Evolutionary conservation across 2,797 vertebrate genomes (phyloP).

Genomic region (Galago senegalensis): DNA sequence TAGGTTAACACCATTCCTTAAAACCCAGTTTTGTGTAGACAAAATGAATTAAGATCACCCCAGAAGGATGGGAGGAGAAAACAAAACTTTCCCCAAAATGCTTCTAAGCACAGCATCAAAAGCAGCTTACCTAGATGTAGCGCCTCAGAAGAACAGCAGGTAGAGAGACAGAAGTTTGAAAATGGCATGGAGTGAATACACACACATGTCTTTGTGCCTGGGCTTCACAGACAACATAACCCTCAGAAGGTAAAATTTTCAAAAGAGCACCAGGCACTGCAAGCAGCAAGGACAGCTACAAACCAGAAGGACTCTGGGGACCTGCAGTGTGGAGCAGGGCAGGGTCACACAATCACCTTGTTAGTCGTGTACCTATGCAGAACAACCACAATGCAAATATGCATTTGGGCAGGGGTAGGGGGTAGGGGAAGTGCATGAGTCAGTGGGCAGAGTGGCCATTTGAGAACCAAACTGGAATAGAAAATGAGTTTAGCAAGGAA

Average conservation of each 20-base stretch:
- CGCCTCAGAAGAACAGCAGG: background rate
- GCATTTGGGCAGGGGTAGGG: too few relatives aligned
- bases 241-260: background rate
- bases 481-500: conserved; percentile 12
- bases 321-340: too few relatives aligned
- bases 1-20: background rate
- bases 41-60: background rate
- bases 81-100: background rate
- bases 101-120: background rate
- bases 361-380: background rate
- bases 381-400: background rate
- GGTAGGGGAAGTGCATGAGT: background rate
- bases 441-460: background rate
- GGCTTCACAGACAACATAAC: background rate
- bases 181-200: background rate
- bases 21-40: background rate
- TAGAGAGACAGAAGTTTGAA: background rate
- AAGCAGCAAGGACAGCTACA: background rate
- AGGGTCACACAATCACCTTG: background rate
- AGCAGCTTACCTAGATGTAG: background rate
- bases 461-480: conserved; percentile 7
- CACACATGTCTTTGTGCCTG: background rate
- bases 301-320: background rate
- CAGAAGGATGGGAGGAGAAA: background rate
- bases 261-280: background rate